Conservation (phyloP, 1,140 invertebrate genomes). For the Lucilia sericata region DNA sequence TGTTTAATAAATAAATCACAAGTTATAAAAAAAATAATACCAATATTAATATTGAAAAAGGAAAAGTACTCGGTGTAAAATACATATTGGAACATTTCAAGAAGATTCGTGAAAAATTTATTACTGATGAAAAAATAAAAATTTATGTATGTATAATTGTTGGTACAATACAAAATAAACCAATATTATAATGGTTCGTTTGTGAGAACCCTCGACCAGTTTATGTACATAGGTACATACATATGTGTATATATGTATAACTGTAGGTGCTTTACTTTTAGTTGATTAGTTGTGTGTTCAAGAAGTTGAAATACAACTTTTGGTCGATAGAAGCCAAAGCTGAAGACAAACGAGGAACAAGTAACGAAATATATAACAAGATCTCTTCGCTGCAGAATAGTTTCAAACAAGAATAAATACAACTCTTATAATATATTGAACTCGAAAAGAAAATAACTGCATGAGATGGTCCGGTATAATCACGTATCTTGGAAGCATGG, state of each 20-base stretch:
- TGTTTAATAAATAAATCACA: too few species aligned
- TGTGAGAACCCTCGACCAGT: not conserved
- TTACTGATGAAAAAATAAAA: too few species aligned
- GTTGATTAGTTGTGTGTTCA: not conserved
- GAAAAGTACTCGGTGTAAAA: too few species aligned
- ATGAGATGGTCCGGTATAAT: not conserved
- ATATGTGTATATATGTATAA: too few species aligned
- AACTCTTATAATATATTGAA: not conserved
- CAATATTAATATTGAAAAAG: too few species aligned
- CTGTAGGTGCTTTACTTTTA: not conserved
- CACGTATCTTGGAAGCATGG: not conserved
- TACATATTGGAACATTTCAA: too few species aligned
- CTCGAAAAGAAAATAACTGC: not conserved
- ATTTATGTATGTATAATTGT: too few species aligned
- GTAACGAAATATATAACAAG: not conserved
- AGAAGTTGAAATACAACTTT: slow-evolving; percentile 6
- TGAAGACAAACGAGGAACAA: not conserved
- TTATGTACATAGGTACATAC: not conserved
- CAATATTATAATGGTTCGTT: too few species aligned
- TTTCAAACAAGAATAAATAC: not conserved
- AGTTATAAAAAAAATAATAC: too few species aligned
- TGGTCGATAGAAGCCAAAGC: not conserved
- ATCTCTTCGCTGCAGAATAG: too few species aligned
- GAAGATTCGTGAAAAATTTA: too few species aligned
- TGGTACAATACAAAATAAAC: too few species aligned